These are phyloP conservation scores for Coendou prehensilis DNA, from an alignment of 2,797 vertebrate species.

Conservation along the genomic window DNA sequence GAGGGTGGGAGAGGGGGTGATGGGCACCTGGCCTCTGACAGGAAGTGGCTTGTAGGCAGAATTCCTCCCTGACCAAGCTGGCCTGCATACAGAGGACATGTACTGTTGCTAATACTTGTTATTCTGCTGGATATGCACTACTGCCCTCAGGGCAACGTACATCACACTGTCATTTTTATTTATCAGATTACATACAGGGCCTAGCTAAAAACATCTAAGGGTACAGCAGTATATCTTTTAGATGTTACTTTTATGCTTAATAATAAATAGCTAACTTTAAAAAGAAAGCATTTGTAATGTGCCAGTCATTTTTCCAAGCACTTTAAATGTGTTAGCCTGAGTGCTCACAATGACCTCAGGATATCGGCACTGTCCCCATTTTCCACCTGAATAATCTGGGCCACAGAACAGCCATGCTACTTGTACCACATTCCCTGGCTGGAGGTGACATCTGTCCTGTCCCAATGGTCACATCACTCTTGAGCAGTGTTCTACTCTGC, in stretches of 20 bases:
- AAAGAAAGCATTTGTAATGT: neutral
- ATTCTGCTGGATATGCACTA: neutral
- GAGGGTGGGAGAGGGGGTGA: too few species aligned
- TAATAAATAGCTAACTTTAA: neutral
- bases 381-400: too few species aligned
- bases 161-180: neutral
- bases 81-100: neutral
- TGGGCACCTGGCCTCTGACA: too few species aligned
- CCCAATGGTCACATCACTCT: neutral
- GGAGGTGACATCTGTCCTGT: neutral
- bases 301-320: neutral
- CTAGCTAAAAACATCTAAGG: neutral
- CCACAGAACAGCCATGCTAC: neutral
- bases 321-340: neutral
- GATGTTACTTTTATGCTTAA: neutral
- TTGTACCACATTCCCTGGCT: neutral
- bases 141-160: neutral
- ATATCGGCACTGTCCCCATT: neutral
- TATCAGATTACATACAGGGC: neutral
- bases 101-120: neutral
- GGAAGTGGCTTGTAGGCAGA: neutral
- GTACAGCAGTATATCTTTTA: neutral
- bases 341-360: neutral
- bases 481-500: fast-evolving
- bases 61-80: too few species aligned